Evolutionary conservation across 2,113 vertebrate genomes (phyloP).

Genomic region (Arvicanthis niloticus): DNA sequence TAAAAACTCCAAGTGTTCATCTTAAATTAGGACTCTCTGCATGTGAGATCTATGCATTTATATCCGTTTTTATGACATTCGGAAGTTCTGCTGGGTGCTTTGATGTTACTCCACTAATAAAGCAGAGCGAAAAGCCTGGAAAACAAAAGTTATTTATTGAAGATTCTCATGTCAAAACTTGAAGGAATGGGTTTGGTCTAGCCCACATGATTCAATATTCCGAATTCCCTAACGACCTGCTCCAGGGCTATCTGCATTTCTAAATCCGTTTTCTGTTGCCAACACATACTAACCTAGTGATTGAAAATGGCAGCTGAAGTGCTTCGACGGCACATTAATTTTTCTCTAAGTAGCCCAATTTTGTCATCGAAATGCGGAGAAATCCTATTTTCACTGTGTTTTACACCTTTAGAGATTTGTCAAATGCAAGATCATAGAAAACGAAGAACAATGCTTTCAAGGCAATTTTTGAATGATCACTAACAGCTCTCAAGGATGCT

Average conservation of each 20-base stretch:
- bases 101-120: constrained; percentile 89
- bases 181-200: constrained; percentile 90
- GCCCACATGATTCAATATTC: constrained; percentile 86
- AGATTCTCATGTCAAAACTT: constrained; percentile 88
- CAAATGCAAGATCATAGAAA: constrained; percentile 80
- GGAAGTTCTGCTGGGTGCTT: constrained; percentile 91
- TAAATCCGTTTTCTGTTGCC: constrained; percentile 85
- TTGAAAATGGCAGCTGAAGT: constrained; percentile 89
- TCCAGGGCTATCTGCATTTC: constrained; percentile 83
- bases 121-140: constrained; percentile 77
- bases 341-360: constrained; percentile 87
- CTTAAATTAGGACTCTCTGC: constrained; percentile 88
- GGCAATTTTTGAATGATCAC: constrained; percentile 84
- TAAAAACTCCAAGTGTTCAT: constrained; percentile 90
- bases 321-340: constrained; percentile 85
- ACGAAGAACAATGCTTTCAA: constrained; percentile 79
- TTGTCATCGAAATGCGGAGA: constrained; percentile 81
- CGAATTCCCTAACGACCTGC: constrained; percentile 83
- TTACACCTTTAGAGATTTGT: constrained; percentile 79
- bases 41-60: constrained; percentile 87
- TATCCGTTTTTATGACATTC: constrained; percentile 90
- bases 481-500: constrained; percentile 84
- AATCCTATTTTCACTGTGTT: constrained; percentile 78
- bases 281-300: constrained; percentile 88
- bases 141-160: constrained; percentile 83